A percentile compares a stretch with the other conserved stretches of the same genome.
Conservation (phyloP, 1,140 invertebrate species). For the Antheraea pernyi region DNA sequence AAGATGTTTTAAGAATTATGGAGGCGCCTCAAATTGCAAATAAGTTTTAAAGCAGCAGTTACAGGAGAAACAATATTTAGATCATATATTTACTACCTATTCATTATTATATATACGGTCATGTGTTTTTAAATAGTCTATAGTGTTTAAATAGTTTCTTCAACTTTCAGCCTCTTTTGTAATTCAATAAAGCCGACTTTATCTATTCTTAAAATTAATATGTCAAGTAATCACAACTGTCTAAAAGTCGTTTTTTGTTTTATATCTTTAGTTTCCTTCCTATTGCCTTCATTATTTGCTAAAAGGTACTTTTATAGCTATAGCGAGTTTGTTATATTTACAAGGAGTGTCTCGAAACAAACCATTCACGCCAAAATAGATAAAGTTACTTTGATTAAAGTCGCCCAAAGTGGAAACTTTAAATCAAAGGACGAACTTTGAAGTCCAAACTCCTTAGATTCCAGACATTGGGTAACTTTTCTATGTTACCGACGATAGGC, state of each 20-base stretch:
- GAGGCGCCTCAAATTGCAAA: background rate
- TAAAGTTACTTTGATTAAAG: constrained; percentile 47
- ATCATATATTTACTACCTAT: no score
- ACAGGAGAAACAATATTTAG: background rate
- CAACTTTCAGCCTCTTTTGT: no score
- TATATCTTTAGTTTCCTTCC: no score
- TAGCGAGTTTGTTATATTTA: constrained; percentile 29
- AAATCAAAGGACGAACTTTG: constrained; percentile 35
- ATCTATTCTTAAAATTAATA: no score
- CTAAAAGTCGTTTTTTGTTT: no score
- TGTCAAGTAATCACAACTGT: no score
- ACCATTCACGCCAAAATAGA: constrained; percentile 25
- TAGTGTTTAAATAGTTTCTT: no score
- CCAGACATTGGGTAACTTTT: constrained; percentile 8
- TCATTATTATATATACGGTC: no score
- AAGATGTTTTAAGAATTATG: background rate
- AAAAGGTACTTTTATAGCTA: background rate
- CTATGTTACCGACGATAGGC: background rate
- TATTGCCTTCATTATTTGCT: no score
- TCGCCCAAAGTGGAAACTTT: constrained; percentile 24
- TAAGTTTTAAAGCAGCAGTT: background rate
- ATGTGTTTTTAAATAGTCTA: no score
- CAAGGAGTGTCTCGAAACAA: constrained; percentile 24
- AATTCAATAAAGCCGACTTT: no score
- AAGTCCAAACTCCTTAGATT: constrained; percentile 23